Percentiles rank a stretch among this genome's conserved stretches.
phyloP scores from a whole-genome alignment of 2,797 vertebrate genomes.

The Antrozous pallidus region DNA sequence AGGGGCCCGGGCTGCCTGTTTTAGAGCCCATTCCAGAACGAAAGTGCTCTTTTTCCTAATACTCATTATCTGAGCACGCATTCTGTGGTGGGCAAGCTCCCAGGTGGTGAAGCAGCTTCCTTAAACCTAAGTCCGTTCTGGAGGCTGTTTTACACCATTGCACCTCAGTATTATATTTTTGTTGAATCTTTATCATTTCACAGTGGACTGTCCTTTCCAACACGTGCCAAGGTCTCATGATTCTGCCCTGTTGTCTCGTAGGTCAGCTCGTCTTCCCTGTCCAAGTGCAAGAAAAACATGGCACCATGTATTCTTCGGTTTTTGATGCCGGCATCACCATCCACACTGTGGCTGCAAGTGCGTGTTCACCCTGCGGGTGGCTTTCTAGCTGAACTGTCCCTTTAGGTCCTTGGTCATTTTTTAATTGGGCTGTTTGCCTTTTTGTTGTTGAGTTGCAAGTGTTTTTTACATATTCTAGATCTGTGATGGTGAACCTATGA shows the following conservation, averaged over 20 bases:
- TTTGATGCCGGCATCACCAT: not conserved
- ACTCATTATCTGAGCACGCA: not conserved
- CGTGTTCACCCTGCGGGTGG: rapidly evolving
- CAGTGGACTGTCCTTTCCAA: not conserved
- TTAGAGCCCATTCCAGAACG: not conserved
- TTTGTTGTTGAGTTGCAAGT: not conserved
- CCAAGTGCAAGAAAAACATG: rapidly evolving
- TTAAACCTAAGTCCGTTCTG: not conserved
- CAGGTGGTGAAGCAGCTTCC: not conserved
- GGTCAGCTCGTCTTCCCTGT: slow-evolving; percentile 31
- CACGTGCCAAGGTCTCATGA: rapidly evolving
- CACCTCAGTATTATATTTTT: not conserved
- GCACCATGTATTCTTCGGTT: not conserved
- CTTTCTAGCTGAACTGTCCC: not conserved
- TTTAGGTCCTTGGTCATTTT: not conserved
- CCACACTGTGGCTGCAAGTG: slow-evolving; percentile 35
- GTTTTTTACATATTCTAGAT: not conserved
- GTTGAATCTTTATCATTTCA: not conserved
- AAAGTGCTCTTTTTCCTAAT: not conserved
- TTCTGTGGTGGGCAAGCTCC: not conserved
- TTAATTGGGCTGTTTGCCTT: not conserved
- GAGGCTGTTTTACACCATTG: not conserved
- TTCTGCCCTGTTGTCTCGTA: not conserved
- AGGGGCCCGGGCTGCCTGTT: not conserved
- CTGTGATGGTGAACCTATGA: too few relatives aligned